Percentiles rank a stretch among this genome's conserved stretches.
phyloP scores from a whole-genome alignment of 2,113 vertebrate species.

The Myocastor coypus region DNA sequence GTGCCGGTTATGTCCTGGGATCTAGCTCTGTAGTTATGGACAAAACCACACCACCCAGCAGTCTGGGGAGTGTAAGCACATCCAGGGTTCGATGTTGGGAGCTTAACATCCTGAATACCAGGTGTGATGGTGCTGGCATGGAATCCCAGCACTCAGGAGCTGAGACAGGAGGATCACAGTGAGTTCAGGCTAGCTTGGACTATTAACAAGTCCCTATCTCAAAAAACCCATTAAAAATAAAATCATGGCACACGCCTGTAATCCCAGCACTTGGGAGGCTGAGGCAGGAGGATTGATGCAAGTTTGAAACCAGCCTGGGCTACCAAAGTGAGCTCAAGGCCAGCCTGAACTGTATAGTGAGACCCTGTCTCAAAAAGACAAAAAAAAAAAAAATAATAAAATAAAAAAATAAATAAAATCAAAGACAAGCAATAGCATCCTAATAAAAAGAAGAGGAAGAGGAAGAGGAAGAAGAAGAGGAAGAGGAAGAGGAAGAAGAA shows the following conservation, averaged over 20 bases:
- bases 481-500: too few species aligned
- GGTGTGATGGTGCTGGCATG: not conserved
- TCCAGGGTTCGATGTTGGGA: conserved; percentile 4
- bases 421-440: not conserved
- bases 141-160: not conserved
- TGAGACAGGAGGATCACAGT: not conserved
- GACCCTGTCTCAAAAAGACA: too few species aligned
- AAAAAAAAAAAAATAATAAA: too few species aligned
- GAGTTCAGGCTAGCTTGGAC: not conserved
- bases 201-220: not conserved
- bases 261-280: too few species aligned
- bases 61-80: not conserved
- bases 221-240: not conserved
- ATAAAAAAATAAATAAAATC: not conserved
- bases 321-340: too few species aligned
- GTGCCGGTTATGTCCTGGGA: not conserved
- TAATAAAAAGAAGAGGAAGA: not conserved
- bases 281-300: too few species aligned
- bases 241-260: too few species aligned
- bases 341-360: too few species aligned
- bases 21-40: not conserved
- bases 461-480: not conserved
- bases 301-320: too few species aligned
- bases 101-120: not conserved
- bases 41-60: not conserved